A percentile compares a stretch with the other conserved stretches of the same genome.
phyloP scores from a whole-genome alignment of 2,113 vertebrate genomes.

The Gasterosteus aculeatus region DNA sequence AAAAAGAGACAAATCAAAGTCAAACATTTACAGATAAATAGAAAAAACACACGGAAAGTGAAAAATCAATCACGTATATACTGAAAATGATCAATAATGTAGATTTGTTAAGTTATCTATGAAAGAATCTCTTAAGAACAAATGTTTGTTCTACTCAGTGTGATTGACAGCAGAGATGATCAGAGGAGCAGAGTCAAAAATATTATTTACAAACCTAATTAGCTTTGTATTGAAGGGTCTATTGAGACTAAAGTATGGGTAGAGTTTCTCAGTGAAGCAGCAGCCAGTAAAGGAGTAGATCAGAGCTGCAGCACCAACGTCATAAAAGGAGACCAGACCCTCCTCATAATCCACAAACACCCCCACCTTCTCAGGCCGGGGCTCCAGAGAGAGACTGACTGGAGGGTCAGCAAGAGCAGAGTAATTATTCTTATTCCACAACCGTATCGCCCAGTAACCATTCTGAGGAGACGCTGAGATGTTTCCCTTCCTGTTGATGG shows the following conservation, averaged over 20 bases:
- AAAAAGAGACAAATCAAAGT: not conserved
- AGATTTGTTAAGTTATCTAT: not conserved
- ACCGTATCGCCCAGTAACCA: not conserved
- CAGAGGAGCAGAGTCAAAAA: not conserved
- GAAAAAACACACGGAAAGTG: not conserved
- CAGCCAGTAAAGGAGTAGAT: slow-evolving; percentile 3
- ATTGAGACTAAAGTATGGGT: not conserved
- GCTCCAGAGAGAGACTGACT: not conserved
- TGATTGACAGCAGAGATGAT: slow-evolving; percentile 1
- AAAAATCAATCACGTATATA: not conserved
- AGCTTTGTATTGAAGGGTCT: too few relatives aligned
- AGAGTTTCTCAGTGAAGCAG: not conserved
- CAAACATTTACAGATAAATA: not conserved
- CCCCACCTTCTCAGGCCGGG: not conserved
- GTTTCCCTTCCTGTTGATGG: rapidly evolving
- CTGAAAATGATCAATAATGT: not conserved
- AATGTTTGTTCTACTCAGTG: not conserved
- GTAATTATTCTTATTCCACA: not conserved
- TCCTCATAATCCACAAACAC: slow-evolving; percentile 2
- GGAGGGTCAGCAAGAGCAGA: rapidly evolving
- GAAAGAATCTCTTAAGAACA: too few relatives aligned
- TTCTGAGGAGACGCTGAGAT: not conserved
- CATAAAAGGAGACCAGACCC: slow-evolving; percentile 8
- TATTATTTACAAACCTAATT: too few relatives aligned
- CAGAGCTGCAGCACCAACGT: not conserved